Percentiles rank a stretch among this genome's conserved stretches.
Conservation (phyloP, 2,113 vertebrate genomes). For the Pogonocichla stellata region DNA sequence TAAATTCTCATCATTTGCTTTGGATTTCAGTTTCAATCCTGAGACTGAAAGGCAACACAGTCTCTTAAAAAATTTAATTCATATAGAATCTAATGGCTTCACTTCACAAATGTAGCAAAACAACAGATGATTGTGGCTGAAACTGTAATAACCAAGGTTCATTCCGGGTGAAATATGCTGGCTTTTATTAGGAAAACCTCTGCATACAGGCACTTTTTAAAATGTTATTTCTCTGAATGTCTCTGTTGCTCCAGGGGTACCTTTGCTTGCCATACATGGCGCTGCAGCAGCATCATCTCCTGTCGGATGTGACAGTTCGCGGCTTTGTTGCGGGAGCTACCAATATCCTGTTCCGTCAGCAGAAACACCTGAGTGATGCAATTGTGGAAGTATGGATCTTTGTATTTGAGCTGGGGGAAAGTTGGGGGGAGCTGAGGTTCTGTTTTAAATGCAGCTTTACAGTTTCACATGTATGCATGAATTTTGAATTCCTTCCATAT, state of each 20-base stretch:
- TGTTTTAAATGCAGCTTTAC: background rate
- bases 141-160: background rate
- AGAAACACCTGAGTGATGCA: constrained; percentile 93
- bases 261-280: constrained; percentile 98
- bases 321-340: constrained; percentile 96
- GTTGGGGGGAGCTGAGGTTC: background rate
- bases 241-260: constrained; percentile 82
- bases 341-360: constrained; percentile 96
- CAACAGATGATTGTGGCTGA: background rate
- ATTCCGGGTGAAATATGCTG: background rate
- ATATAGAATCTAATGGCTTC: background rate
- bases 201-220: fast-evolving
- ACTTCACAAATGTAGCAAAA: background rate
- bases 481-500: background rate
- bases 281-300: constrained; percentile 95
- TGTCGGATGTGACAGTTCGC: constrained; percentile 89
- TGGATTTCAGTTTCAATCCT: background rate
- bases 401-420: background rate
- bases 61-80: background rate
- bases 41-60: background rate
- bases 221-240: background rate
- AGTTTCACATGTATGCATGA: background rate
- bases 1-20: background rate
- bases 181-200: background rate
- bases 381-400: constrained; percentile 85